Evolutionary conservation across 2,888 invertebrate species (phyloP).

Genomic region (Parnassius apollo): DNA sequence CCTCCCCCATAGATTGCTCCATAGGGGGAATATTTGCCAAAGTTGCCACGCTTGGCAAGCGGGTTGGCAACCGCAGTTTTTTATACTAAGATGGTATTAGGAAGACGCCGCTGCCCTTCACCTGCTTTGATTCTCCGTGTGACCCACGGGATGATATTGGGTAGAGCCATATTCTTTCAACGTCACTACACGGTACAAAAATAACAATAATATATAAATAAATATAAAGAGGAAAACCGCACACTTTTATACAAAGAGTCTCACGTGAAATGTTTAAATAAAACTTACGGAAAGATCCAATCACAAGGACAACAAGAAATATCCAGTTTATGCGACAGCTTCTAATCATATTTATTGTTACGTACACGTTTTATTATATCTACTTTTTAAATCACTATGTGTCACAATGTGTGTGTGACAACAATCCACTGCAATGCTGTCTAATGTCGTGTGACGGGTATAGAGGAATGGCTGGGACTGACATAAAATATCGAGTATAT

Average conservation of each 20-base stretch:
- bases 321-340: conserved; percentile 7
- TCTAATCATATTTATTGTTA: conserved; percentile 17
- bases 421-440: neutral
- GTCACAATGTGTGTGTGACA: neutral
- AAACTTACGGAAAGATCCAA: conserved; percentile 27
- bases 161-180: too few relatives aligned
- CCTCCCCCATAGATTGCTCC: too few relatives aligned
- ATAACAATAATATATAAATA: neutral
- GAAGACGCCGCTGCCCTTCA: too few relatives aligned
- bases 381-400: neutral
- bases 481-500: neutral
- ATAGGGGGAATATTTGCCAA: too few relatives aligned
- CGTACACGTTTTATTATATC: conserved; percentile 4
- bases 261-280: neutral
- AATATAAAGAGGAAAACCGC: conserved; percentile 1
- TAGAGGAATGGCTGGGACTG: neutral
- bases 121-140: too few relatives aligned
- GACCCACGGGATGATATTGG: too few relatives aligned
- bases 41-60: too few relatives aligned
- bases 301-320: conserved; percentile 23
- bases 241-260: conserved; percentile 2
- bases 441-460: neutral
- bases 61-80: too few relatives aligned
- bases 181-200: too few relatives aligned
- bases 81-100: too few relatives aligned